A percentile compares a stretch with the other conserved stretches of the same genome.
Evolutionary conservation across 2,797 vertebrate genomes (phyloP).

Genomic region (Hoplostethus mediterraneus): DNA sequence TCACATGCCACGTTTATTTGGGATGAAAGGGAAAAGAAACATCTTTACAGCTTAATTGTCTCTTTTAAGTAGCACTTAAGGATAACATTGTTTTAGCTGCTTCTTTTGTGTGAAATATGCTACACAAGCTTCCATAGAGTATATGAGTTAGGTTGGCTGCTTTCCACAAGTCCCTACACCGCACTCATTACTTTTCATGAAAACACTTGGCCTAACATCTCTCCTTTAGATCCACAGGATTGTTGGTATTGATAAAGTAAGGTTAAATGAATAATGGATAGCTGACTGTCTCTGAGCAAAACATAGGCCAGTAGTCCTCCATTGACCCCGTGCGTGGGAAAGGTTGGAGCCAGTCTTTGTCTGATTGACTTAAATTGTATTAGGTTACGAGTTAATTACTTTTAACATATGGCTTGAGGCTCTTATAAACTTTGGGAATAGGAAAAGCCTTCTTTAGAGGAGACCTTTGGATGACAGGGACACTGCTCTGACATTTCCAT

Average conservation of each 20-base stretch:
- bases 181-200: background rate
- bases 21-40: background rate
- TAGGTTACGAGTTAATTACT: slow-evolving; percentile 30
- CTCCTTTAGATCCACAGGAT: background rate
- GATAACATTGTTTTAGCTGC: background rate
- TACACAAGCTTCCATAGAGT: too few species aligned
- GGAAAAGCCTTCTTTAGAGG: slow-evolving; percentile 25
- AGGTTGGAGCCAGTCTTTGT: slow-evolving; percentile 25
- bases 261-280: slow-evolving; percentile 52
- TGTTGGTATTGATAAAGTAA: background rate
- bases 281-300: slow-evolving; percentile 15
- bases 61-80: background rate
- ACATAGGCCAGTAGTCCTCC: slow-evolving; percentile 19
- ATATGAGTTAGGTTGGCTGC: too few species aligned
- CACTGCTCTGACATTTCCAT: slow-evolving; percentile 76
- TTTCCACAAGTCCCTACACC: background rate
- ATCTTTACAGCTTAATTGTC: slow-evolving; percentile 5
- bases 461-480: slow-evolving; percentile 42
- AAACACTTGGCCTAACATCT: background rate
- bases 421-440: slow-evolving; percentile 27
- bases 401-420: slow-evolving; percentile 9
- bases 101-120: background rate
- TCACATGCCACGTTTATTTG: background rate
- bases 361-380: slow-evolving; percentile 42
- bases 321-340: slow-evolving; percentile 5